A percentile compares a stretch with the other conserved stretches of the same genome.
phyloP scores from a whole-genome alignment of 1,140 invertebrate genomes.

The Hirudo medicinalis region DNA sequence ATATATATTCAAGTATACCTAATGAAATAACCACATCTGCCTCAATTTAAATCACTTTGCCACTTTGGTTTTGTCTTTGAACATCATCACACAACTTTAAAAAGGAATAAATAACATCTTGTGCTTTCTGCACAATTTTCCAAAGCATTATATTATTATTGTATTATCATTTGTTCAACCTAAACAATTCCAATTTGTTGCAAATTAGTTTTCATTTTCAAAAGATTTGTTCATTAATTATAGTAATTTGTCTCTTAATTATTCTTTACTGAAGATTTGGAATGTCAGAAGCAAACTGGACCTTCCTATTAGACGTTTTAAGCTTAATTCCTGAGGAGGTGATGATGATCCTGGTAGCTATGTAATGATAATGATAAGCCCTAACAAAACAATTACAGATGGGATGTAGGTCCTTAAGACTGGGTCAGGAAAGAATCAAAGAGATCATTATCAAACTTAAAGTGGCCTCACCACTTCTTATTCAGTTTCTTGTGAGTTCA shows the following conservation, averaged over 20 bases:
- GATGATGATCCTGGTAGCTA: no score
- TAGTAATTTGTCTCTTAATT: conserved; percentile 14
- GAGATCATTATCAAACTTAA: conserved; percentile 65
- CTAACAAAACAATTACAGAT: conserved; percentile 34
- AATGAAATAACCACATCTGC: no score
- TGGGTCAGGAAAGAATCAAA: conserved; percentile 74
- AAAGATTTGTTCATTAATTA: conserved; percentile 22
- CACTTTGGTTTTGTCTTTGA: no score
- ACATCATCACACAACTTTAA: no score
- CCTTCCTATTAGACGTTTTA: conserved; percentile 70
- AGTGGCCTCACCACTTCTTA: conserved; percentile 39
- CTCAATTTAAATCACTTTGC: no score
- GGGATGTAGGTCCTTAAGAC: conserved; percentile 54
- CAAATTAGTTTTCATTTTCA: neutral
- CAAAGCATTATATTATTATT: no score
- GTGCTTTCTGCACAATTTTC: no score
- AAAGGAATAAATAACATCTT: no score
- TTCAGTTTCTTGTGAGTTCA: conserved; percentile 57
- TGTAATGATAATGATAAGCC: no score
- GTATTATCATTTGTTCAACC: no score
- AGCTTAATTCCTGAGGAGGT: conserved; percentile 93
- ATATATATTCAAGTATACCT: no score
- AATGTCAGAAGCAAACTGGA: conserved; percentile 31
- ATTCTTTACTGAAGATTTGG: conserved; percentile 33
- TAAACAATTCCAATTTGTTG: no score